Base-by-base conservation (phyloP, 2,797 vertebrate genomes). In the Bradypodion pumilum region DNA sequence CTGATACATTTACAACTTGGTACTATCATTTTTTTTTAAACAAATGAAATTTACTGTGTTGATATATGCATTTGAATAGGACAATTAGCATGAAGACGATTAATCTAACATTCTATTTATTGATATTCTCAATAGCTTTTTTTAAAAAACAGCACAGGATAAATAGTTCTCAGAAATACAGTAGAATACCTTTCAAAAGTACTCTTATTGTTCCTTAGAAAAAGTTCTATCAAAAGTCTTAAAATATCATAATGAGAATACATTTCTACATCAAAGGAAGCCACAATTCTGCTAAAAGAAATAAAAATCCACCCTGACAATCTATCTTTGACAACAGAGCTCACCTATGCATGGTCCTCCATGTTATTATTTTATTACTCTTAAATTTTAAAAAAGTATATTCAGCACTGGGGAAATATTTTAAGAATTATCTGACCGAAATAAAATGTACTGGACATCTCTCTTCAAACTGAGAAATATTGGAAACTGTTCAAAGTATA, bases 381-480 rank as follows among this genome's bases (percentile, higher is more conserved):
- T 91, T 88, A 87, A 73, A 90, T n/a, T n/a, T 92, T 91, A 91
- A 93, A 89, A 90, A 76, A 91, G 85, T 42, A 21, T 85, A 88
- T 85, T 88, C 87, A 62, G 59, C 91, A 80, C 56, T 78, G 81
- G 78, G 62, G 81, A 82, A 32, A 90, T 86, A 92, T 77, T 92
- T 91, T 90, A 87, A 81, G 59, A n/a, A 29, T 59, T 87, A 16
- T 82, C 77, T 92, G 59, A 91, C 29, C 88, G 91, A 84, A 72
- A 87, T 66, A 89, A 68, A 75, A 92, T 85, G n/a, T 88, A 87
- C 85, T 16, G 37, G 73, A 25, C 74, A 52, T 29, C 56, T 90
- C 35, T 80, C 91, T 91, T 42, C 44, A 59, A 7, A 82, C 70
- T 74, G 85, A 88, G 13, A 91, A 84, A 46, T 69, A 46, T 27